Conservation (phyloP, 2,113 vertebrate genomes). For the Sprattus sprattus region DNA sequence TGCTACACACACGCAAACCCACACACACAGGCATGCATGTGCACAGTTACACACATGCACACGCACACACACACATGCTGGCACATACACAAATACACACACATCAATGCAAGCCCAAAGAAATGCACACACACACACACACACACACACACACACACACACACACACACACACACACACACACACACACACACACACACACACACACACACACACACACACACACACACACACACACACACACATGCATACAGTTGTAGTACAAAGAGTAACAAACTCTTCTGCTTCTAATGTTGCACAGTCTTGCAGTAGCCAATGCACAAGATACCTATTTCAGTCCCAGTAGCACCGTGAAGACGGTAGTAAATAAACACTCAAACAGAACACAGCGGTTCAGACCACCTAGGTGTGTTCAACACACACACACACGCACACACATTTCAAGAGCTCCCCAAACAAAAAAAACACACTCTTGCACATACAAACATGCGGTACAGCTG, state of each 20-base stretch:
- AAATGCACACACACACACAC: neutral
- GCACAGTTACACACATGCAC: slow-evolving; percentile 12
- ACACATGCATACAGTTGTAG: neutral
- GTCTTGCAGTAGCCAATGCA: neutral
- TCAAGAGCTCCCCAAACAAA: neutral
- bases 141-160: slow-evolving; percentile 11
- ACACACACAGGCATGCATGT: neutral
- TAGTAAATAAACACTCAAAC: neutral
- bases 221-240: slow-evolving; percentile 13
- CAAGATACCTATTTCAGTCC: neutral
- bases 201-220: neutral
- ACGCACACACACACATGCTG: neutral
- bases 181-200: slow-evolving; percentile 13
- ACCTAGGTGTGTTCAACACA: neutral
- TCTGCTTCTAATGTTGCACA: too few relatives aligned
- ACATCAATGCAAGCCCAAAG: neutral
- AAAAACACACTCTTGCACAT: neutral
- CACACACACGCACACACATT: neutral
- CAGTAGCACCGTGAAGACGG: neutral
- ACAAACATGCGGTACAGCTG: neutral
- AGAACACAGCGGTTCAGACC: neutral
- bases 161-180: neutral
- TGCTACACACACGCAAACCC: neutral
- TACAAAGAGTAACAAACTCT: too few relatives aligned
- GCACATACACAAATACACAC: neutral